Evolutionary conservation across 2,113 vertebrate species (phyloP).

Genomic region (Elachura formosa): DNA sequence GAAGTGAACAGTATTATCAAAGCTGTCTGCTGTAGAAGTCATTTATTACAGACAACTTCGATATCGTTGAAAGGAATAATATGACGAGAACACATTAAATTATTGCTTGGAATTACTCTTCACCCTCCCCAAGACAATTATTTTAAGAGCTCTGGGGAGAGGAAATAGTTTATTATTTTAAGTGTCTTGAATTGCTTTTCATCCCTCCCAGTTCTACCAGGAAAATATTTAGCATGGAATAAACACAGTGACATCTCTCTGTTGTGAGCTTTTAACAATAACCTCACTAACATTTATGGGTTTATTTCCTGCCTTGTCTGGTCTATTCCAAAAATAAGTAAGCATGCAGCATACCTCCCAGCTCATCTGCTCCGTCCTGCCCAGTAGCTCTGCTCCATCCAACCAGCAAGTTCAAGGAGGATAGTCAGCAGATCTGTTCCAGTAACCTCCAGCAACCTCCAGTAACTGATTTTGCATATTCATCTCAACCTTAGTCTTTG

Average conservation of each 20-base stretch:
- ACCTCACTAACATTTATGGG: background rate
- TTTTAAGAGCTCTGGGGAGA: background rate
- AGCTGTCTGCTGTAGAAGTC: background rate
- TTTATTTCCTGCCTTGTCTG: background rate
- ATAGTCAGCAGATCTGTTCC: background rate
- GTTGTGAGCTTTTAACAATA: background rate
- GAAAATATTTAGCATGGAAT: background rate
- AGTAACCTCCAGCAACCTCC: background rate
- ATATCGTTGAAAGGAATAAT: background rate
- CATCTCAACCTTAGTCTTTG: background rate
- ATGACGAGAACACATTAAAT: background rate
- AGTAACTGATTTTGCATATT: background rate
- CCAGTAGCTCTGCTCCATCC: background rate
- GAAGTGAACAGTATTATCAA: background rate
- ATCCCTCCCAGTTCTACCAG: background rate
- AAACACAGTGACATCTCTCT: background rate
- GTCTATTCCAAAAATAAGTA: background rate
- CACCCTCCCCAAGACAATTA: background rate
- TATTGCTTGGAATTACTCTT: background rate
- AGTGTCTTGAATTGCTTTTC: background rate
- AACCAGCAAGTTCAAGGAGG: background rate
- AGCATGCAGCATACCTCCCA: background rate
- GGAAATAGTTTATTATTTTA: constrained; percentile 9
- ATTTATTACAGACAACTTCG: background rate
- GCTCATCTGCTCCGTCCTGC: background rate